Evolutionary conservation across 2,797 vertebrate genomes (phyloP).

Genomic region (Sparidentex hasta): DNA sequence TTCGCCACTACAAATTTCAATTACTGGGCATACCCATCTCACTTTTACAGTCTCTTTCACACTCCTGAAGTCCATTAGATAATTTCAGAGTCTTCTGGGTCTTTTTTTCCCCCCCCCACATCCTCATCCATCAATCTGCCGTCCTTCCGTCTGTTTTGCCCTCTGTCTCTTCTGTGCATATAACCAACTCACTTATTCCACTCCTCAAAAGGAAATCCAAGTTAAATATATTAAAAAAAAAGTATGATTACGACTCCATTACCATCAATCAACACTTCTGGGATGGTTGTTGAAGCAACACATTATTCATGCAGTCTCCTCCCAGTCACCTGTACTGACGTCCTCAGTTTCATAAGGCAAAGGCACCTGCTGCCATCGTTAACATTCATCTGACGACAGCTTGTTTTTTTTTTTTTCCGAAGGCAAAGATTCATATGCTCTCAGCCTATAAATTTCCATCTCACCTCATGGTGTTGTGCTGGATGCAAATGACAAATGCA

Average conservation of each 20-base stretch:
- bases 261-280: slow-evolving; percentile 14
- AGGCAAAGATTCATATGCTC: slow-evolving; percentile 12
- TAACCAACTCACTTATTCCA: slow-evolving; percentile 1
- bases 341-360: slow-evolving; percentile 14
- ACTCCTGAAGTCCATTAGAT: slow-evolving; percentile 27
- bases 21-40: slow-evolving; percentile 33
- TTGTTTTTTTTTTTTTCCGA: slow-evolving; percentile 13
- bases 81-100: slow-evolving; percentile 19
- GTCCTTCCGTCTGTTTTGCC: slow-evolving; percentile 26
- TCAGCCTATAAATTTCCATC: slow-evolving; percentile 13
- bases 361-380: slow-evolving; percentile 19
- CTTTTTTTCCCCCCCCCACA: neutral
- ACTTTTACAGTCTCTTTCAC: slow-evolving; percentile 33
- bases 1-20: slow-evolving; percentile 41
- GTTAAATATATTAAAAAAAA: neutral
- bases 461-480: neutral
- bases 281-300: neutral
- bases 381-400: slow-evolving; percentile 11
- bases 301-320: slow-evolving; percentile 27
- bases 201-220: neutral
- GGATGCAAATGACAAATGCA: slow-evolving; percentile 15
- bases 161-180: neutral
- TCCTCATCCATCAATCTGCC: neutral
- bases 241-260: neutral
- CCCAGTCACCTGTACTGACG: slow-evolving; percentile 7